phyloP scores from a whole-genome alignment of 2,113 vertebrate genomes.

The Amphilophus citrinellus region DNA sequence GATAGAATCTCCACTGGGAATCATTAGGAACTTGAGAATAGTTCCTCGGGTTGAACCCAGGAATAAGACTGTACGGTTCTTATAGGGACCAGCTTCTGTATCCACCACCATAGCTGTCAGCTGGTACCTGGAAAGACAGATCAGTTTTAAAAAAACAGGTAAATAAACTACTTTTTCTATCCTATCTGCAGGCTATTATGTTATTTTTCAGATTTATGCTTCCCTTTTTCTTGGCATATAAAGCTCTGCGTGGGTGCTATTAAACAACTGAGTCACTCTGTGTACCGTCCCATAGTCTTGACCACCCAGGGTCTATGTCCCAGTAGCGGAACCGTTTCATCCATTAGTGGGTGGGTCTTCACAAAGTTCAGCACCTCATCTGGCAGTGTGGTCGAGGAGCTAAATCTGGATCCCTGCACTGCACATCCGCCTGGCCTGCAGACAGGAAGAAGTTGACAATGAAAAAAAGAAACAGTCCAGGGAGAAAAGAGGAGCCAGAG shows the following conservation, averaged over 20 bases:
- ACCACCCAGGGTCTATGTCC: conserved; percentile 93
- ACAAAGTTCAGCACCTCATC: conserved; percentile 97
- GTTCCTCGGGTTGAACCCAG: conserved; percentile 93
- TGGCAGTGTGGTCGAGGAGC: conserved; percentile 90
- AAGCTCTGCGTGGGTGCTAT: neutral
- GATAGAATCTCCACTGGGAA: conserved; percentile 79
- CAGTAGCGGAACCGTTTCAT: conserved; percentile 91
- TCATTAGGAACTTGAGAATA: conserved; percentile 93
- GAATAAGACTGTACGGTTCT: conserved; percentile 92
- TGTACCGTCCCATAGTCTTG: conserved; percentile 87
- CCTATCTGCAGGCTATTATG: neutral
- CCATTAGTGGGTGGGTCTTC: conserved; percentile 97
- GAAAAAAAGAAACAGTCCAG: neutral
- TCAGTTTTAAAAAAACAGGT: neutral
- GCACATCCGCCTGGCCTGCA: conserved; percentile 93
- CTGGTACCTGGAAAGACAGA: conserved; percentile 84
- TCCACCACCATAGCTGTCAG: conserved; percentile 93
- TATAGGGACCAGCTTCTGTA: conserved; percentile 88
- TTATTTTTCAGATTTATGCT: neutral
- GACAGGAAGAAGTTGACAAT: neutral
- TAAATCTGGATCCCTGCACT: conserved; percentile 89
- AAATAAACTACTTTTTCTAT: neutral
- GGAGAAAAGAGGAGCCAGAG: conserved; percentile 31
- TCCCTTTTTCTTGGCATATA: neutral
- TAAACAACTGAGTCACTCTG: conserved; percentile 7